phyloP scores from a whole-genome alignment of 2,888 invertebrate genomes.

The Tanytarsus gracilentus region DNA sequence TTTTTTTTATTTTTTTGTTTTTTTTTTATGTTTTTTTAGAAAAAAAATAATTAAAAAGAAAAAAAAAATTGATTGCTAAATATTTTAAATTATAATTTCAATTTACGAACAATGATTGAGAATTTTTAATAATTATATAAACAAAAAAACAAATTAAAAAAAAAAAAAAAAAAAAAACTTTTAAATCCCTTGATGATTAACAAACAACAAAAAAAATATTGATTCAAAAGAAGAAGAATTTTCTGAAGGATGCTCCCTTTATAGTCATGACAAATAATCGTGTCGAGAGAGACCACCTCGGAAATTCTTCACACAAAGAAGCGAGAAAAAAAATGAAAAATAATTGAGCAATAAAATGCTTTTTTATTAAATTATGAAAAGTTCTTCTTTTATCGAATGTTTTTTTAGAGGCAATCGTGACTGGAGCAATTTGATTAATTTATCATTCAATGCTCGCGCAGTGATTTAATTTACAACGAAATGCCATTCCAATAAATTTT shows the following conservation, averaged over 20 bases:
- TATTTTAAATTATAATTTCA: too few species aligned
- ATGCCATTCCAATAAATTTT: slow-evolving; percentile 16
- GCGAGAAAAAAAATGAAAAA: neutral
- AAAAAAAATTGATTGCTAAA: too few species aligned
- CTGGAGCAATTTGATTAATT: slow-evolving; percentile 7
- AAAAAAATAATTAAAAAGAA: too few species aligned
- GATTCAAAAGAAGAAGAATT: slow-evolving; percentile 1
- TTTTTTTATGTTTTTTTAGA: neutral
- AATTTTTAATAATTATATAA: neutral
- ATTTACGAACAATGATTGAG: too few species aligned
- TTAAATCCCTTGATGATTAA: slow-evolving; percentile 13
- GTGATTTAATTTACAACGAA: slow-evolving; percentile 13
- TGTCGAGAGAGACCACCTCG: slow-evolving; percentile 1
- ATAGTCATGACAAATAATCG: slow-evolving; percentile 5
- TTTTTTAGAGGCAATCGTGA: neutral
- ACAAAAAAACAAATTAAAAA: neutral
- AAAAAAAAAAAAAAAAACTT: neutral
- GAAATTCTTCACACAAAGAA: slow-evolving; percentile 4
- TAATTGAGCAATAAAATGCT: slow-evolving; percentile 24
- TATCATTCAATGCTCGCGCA: neutral
- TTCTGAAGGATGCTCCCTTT: neutral
- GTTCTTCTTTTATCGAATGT: neutral
- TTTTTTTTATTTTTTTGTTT: too few species aligned
- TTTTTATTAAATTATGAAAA: neutral
- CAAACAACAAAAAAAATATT: neutral